Conservation (phyloP, 2,113 vertebrate species). For the Notarius lentiginosus region DNA sequence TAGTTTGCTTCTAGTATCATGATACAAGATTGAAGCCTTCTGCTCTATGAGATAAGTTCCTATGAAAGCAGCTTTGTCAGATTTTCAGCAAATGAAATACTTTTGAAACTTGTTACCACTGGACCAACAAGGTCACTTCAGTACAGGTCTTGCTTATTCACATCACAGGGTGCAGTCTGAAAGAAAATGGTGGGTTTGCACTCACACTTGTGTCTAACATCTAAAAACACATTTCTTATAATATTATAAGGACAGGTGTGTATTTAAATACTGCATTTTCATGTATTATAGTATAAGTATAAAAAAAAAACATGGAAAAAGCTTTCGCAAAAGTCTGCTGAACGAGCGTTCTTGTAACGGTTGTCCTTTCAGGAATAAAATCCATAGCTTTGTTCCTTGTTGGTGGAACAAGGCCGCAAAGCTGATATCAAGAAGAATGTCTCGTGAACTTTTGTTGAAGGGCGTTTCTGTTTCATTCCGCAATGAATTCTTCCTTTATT, state of each 20-base stretch:
- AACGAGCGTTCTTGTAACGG: neutral
- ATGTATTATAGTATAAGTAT: slow-evolving; percentile 54
- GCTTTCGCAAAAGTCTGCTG: slow-evolving; percentile 3
- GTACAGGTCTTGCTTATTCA: slow-evolving; percentile 1
- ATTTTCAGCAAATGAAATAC: neutral
- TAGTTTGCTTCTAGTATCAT: neutral
- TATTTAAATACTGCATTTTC: slow-evolving; percentile 51
- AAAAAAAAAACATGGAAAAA: slow-evolving; percentile 31
- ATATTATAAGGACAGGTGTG: slow-evolving; percentile 33
- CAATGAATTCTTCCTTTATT: neutral
- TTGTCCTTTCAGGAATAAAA: neutral
- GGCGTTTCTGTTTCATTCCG: neutral
- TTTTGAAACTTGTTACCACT: neutral
- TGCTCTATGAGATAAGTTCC: neutral
- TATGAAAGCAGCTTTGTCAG: slow-evolving; percentile 6
- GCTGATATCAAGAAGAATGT: slow-evolving; percentile 59
- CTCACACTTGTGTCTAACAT: neutral
- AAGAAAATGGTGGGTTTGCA: slow-evolving; percentile 16
- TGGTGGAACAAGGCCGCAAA: slow-evolving; percentile 16
- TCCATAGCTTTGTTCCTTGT: slow-evolving; percentile 11
- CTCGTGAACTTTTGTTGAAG: neutral
- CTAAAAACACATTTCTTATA: slow-evolving; percentile 33
- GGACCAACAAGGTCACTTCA: slow-evolving; percentile 17
- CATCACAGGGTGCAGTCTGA: neutral
- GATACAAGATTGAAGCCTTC: neutral